phyloP scores from a whole-genome alignment of 1,140 invertebrate species.

The Fopius arisanus region DNA sequence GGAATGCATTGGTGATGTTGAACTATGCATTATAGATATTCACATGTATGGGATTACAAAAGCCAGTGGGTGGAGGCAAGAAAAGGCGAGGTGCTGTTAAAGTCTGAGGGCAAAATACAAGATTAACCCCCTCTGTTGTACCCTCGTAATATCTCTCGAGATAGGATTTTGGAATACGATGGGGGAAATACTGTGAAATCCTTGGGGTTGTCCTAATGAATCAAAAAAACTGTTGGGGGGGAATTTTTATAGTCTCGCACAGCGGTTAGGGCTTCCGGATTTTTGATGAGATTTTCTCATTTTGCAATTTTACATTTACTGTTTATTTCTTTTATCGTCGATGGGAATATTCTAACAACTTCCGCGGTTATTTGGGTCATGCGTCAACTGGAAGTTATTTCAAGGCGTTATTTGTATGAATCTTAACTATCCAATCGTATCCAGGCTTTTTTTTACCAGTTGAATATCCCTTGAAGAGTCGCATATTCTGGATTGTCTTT shows the following conservation, averaged over 20 bases:
- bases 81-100: background rate
- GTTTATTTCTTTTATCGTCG: background rate
- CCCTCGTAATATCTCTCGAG: background rate
- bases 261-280: background rate
- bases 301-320: background rate
- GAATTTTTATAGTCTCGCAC: background rate
- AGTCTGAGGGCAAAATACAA: background rate
- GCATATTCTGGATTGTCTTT: no score
- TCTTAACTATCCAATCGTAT: no score
- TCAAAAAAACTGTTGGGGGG: background rate
- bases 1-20: constrained; percentile 8
- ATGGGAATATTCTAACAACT: background rate
- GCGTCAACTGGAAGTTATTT: no score
- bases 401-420: no score
- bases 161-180: background rate
- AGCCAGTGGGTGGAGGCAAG: background rate
- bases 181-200: background rate
- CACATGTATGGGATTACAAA: constrained; percentile 5
- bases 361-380: background rate
- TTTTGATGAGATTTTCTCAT: background rate
- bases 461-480: no score
- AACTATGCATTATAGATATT: constrained; percentile 17
- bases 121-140: background rate
- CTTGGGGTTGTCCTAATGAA: background rate
- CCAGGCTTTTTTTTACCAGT: no score